Base-by-base conservation (phyloP, 2,797 vertebrate genomes). In the Anolis apletophallus region DNA sequence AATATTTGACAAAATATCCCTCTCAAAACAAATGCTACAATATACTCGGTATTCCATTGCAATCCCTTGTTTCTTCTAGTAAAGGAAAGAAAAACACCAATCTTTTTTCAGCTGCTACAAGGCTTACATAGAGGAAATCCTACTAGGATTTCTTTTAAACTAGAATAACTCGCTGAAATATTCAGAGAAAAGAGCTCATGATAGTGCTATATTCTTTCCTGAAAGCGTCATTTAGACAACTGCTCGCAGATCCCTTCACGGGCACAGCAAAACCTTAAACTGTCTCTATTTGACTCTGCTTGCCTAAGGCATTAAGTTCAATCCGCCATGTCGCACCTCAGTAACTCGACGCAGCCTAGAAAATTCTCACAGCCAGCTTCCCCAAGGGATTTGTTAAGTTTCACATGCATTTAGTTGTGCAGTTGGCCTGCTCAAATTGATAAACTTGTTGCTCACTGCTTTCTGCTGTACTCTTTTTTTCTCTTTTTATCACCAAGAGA, bases 331-430 rank as follows among this genome's bases (percentile, higher is more conserved):
- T 98, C 94, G 90, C 97, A 97, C 97, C 97, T 97, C 97, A 98
- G 96, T 97, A 96, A 97, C 96, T 96, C 92, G 69, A 96, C 95
- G 96, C 94, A 97, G 96, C 96, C 95, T 96, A 93, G 96, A 97
- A 97, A 97, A 97, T 97, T 96, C 97, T 94, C 97, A 96, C 95
- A 96, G 96, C 97, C 96, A 96, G 96, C 95, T 96, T 97, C 95
- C 96, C 95, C 96, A 88, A 93, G 96, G 97, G 97, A 97, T 97
- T 97, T 97, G 97, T 97, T 97, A 97, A 97, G 96, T 98, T 97
- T 97, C 97, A 97, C 97, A 97, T 97, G 95, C 96, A 96, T 97
- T 97, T 97, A 97, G 96, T 95, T 95, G 95, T 97, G 96, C 96
- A 97, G 96, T 97, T 97, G 96, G 95, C 96, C 96, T 96, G 96